Evolutionary conservation across 2,797 vertebrate genomes (phyloP).

Genomic region (Natrix natrix): DNA sequence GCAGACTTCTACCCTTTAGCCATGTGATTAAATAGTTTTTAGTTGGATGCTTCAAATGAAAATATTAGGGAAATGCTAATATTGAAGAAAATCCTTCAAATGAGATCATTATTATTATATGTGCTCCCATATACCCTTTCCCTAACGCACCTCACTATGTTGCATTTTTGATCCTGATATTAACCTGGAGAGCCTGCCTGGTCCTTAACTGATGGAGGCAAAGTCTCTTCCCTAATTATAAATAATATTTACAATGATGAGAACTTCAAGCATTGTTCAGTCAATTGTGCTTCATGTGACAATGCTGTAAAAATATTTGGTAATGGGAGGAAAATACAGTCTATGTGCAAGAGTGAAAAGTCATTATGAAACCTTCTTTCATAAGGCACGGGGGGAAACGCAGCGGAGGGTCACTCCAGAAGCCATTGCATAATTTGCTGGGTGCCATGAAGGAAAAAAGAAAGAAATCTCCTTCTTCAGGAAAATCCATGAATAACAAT

Average conservation of each 20-base stretch:
- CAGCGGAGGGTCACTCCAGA: background rate
- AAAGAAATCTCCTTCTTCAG: background rate
- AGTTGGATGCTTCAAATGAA: background rate
- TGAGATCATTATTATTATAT: background rate
- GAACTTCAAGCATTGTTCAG: constrained; percentile 14
- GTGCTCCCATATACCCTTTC: background rate
- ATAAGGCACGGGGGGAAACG: background rate
- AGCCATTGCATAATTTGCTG: background rate
- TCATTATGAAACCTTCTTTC: background rate
- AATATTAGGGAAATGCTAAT: background rate
- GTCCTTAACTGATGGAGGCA: constrained; percentile 18
- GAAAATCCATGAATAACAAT: background rate
- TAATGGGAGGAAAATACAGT: background rate
- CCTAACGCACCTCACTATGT: background rate
- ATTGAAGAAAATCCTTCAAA: background rate
- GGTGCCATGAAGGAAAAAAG: background rate
- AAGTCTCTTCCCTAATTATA: constrained; percentile 20
- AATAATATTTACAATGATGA: constrained; percentile 21
- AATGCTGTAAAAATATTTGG: background rate
- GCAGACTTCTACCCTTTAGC: background rate
- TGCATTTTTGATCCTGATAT: background rate
- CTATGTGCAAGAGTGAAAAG: background rate
- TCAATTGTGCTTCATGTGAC: constrained; percentile 9
- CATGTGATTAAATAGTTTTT: background rate
- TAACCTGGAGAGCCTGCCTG: constrained; percentile 12